Percentiles rank a stretch among this genome's conserved stretches.
Conservation (phyloP, 1,140 invertebrate species). For the Saxidomus purpurata region DNA sequence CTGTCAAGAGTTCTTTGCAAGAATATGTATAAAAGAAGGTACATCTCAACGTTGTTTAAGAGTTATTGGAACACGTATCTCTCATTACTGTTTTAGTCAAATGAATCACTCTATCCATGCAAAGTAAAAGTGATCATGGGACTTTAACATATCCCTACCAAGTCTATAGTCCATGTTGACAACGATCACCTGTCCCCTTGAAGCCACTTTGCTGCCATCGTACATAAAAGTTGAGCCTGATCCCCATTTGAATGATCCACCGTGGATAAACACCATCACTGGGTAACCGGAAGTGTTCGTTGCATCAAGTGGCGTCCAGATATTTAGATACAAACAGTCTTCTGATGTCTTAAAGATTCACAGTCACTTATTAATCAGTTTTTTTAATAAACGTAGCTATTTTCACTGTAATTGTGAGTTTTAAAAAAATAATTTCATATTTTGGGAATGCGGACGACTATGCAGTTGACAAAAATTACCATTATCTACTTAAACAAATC, state of each 20-base stretch:
- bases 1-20: too few species aligned
- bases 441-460: too few species aligned
- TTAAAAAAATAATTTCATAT: too few species aligned
- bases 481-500: too few species aligned
- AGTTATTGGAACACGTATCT: too few species aligned
- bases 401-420: too few species aligned
- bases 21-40: too few species aligned
- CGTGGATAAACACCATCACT: conserved; percentile 98
- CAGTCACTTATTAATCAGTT: not conserved
- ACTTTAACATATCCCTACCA: conserved; percentile 86
- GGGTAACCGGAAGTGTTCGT: conserved; percentile 85
- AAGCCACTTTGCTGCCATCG: conserved; percentile 93
- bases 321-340: conserved; percentile 97
- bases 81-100: too few species aligned
- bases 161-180: conserved; percentile 97
- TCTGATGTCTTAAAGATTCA: conserved; percentile 91
- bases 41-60: too few species aligned
- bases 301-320: conserved; percentile 90
- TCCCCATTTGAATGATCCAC: conserved; percentile 97
- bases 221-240: conserved; percentile 93
- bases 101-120: too few species aligned
- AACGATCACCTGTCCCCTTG: conserved; percentile 91
- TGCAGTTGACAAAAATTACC: too few species aligned
- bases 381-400: not conserved
- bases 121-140: too few species aligned